Conservation (phyloP, 2,888 invertebrate species). For the Agonopterix arenella region DNA sequence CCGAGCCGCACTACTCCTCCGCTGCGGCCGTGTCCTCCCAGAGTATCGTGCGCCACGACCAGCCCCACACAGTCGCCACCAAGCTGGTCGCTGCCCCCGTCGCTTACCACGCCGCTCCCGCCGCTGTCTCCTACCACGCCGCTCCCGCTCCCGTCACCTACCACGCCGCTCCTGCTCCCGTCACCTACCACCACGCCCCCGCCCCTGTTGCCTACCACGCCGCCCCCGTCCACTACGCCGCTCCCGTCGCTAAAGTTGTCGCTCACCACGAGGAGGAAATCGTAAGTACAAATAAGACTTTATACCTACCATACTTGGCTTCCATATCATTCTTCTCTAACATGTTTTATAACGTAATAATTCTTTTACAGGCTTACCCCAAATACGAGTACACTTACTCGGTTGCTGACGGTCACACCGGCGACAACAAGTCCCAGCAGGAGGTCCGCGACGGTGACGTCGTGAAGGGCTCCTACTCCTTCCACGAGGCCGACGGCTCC, state of each 20-base stretch:
- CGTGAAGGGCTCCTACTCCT: slow-evolving; percentile 66
- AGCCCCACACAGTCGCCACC: slow-evolving; percentile 24
- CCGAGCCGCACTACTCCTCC: slow-evolving; percentile 44
- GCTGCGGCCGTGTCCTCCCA: slow-evolving; percentile 45
- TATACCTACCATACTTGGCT: too few species aligned
- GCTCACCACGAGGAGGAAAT: slow-evolving; percentile 13
- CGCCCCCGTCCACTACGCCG: slow-evolving; percentile 43
- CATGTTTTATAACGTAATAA: too few species aligned
- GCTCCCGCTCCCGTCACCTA: slow-evolving; percentile 21
- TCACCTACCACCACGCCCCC: slow-evolving; percentile 29
- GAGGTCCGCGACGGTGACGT: slow-evolving; percentile 66
- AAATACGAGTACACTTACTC: slow-evolving; percentile 61
- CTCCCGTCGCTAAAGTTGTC: slow-evolving; percentile 17
- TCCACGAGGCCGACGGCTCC: slow-evolving; percentile 70
- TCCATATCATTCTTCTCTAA: too few species aligned
- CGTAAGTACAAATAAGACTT: too few species aligned
- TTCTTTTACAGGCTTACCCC: slow-evolving; percentile 40
- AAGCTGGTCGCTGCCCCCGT: slow-evolving; percentile 18
- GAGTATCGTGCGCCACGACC: slow-evolving; percentile 48
- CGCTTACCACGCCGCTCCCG: slow-evolving; percentile 15
- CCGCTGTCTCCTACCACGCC: slow-evolving; percentile 21
- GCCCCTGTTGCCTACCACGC: slow-evolving; percentile 18
- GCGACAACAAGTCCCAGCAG: slow-evolving; percentile 69
- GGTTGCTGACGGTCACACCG: slow-evolving; percentile 66
- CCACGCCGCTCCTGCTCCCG: slow-evolving; percentile 43